Conservation (phyloP, 2,113 vertebrate genomes). For the Bubalus kerabau region DNA sequence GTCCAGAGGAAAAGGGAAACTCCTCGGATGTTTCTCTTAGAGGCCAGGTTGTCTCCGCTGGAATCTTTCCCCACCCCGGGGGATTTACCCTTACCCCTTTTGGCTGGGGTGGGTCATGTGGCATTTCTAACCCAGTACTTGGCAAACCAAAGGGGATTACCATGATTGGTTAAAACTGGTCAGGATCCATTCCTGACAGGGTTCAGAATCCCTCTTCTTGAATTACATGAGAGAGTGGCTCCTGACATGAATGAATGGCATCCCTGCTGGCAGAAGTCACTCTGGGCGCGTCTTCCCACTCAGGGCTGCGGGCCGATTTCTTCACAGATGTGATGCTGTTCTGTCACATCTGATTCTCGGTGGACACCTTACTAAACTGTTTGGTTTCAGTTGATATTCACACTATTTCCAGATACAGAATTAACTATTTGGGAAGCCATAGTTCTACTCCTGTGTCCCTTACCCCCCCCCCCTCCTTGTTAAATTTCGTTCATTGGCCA, state of each 20-base stretch:
- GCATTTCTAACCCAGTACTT: not conserved
- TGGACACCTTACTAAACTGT: not conserved
- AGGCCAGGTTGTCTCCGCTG: not conserved
- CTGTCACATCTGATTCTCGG: not conserved
- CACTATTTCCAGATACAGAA: not conserved
- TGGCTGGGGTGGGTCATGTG: not conserved
- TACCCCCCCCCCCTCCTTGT: accelerated
- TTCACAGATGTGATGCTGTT: not conserved
- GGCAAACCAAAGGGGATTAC: not conserved
- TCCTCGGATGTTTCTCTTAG: not conserved
- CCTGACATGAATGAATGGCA: not conserved
- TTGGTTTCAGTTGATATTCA: not conserved
- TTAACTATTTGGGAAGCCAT: not conserved
- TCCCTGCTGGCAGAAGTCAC: not conserved
- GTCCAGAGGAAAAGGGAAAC: not conserved
- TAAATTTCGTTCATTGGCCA: not conserved
- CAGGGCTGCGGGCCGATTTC: not conserved
- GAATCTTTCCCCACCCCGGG: not conserved
- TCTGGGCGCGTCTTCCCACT: not conserved
- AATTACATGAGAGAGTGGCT: not conserved
- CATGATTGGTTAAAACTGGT: not conserved
- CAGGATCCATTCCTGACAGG: not conserved
- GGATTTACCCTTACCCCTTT: not conserved
- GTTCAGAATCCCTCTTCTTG: not conserved
- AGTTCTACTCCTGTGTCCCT: not conserved